These are phyloP conservation scores for Zhuqinia jingwanae DNA, from an alignment of 2,888 invertebrate genomes.

Conservation along the genomic window DNA sequence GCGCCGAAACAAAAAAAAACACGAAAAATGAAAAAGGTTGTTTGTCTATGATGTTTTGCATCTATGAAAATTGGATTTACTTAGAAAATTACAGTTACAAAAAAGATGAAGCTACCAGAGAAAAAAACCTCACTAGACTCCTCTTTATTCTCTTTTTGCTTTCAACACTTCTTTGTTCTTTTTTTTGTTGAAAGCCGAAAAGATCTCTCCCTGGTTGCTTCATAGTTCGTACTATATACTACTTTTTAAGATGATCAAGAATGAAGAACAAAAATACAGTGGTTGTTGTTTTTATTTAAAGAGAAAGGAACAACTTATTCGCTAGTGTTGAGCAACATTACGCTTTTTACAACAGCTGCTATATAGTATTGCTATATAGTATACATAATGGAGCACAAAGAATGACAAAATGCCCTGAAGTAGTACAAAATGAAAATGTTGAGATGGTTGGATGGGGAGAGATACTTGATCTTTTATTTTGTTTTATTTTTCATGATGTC, in stretches of 20 bases:
- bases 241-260: slow-evolving; percentile 28
- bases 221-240: slow-evolving; percentile 6
- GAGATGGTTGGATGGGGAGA: background rate
- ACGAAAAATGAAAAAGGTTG: too few relatives aligned
- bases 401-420: slow-evolving; percentile 31
- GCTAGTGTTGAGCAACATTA: too few relatives aligned
- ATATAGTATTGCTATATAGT: background rate
- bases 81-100: slow-evolving; percentile 25
- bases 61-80: slow-evolving; percentile 35
- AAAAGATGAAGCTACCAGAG: background rate
- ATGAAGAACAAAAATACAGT: too few relatives aligned
- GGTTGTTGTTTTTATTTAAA: too few relatives aligned
- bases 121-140: background rate
- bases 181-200: background rate
- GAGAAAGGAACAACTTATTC: too few relatives aligned
- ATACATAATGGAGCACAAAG: slow-evolving; percentile 23
- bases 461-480: slow-evolving; percentile 10
- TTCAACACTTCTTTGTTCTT: too few relatives aligned
- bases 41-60: slow-evolving; percentile 28
- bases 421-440: background rate
- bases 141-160: too few relatives aligned
- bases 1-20: too few relatives aligned
- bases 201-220: slow-evolving; percentile 19
- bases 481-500: background rate
- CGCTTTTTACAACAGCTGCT: slow-evolving; percentile 23